These are phyloP conservation scores for Lordiphosa andalusiaca DNA, from an alignment of 2,888 invertebrate species.

Conservation along the genomic window DNA sequence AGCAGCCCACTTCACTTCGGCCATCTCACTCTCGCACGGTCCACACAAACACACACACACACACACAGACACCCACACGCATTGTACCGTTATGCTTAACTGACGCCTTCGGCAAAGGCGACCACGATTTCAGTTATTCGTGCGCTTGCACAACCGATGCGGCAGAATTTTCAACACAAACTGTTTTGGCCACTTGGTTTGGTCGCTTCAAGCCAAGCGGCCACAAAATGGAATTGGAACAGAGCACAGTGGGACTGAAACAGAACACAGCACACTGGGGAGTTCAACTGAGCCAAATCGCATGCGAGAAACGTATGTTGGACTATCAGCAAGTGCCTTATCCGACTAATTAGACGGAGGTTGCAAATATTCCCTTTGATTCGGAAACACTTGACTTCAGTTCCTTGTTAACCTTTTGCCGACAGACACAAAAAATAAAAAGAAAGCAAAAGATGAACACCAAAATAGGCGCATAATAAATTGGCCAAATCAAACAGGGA, in stretches of 20 bases:
- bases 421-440: constrained; percentile 4
- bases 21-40: constrained; percentile 20
- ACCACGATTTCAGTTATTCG: constrained; percentile 13
- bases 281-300: constrained; percentile 28
- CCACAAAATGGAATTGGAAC: constrained; percentile 45
- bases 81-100: constrained; percentile 55
- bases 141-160: constrained; percentile 57
- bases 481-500: constrained; percentile 43
- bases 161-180: constrained; percentile 68
- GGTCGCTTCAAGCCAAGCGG: constrained; percentile 26
- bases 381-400: constrained; percentile 22
- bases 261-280: constrained; percentile 10
- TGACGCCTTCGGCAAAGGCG: constrained; percentile 43
- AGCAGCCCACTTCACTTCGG: constrained; percentile 40
- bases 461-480: constrained; percentile 60
- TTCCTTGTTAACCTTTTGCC: constrained; percentile 26
- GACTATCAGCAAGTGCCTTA: constrained; percentile 1
- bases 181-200: constrained; percentile 19
- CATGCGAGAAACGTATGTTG: constrained; percentile 21
- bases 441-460: constrained; percentile 10
- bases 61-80: constrained; percentile 20
- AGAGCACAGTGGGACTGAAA: constrained; percentile 9
- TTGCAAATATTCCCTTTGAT: constrained; percentile 33
- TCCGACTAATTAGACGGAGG: constrained; percentile 40
- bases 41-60: constrained; percentile 4